Conservation (phyloP, 2,888 invertebrate genomes). For the Epistrophella euchroma region DNA sequence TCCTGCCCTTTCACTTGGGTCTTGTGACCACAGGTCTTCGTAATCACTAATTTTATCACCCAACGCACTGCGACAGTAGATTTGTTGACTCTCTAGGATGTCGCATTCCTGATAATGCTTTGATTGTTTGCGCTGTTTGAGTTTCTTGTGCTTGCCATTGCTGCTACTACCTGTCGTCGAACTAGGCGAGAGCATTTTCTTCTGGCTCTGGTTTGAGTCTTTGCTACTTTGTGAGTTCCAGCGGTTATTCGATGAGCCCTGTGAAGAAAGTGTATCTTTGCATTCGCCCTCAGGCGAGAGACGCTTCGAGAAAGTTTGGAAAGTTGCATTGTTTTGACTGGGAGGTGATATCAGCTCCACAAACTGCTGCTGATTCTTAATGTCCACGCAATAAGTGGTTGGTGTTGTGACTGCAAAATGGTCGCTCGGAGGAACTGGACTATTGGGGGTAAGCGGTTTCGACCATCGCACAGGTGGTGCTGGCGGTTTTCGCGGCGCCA, state of each 20-base stretch:
- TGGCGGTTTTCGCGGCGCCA: constrained; percentile 88
- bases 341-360: constrained; percentile 83
- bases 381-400: constrained; percentile 90
- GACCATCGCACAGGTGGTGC: constrained; percentile 94
- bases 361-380: constrained; percentile 79
- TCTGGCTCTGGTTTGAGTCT: constrained; percentile 85
- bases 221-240: constrained; percentile 84
- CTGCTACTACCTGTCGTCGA: constrained; percentile 79
- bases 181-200: constrained; percentile 83
- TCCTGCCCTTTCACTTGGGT: constrained; percentile 85
- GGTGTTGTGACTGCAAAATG: constrained; percentile 94
- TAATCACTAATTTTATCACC: constrained; percentile 97
- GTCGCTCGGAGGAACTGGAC: constrained; percentile 84
- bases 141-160: constrained; percentile 85
- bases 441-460: constrained; percentile 88
- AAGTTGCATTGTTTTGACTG: constrained; percentile 79
- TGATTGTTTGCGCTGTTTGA: constrained; percentile 86
- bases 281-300: constrained; percentile 88
- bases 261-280: constrained; percentile 87
- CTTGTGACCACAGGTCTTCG: constrained; percentile 95
- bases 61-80: constrained; percentile 93
- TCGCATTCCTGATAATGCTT: constrained; percentile 92
- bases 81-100: constrained; percentile 91
- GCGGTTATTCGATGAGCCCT: constrained; percentile 85
- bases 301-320: constrained; percentile 88